These are phyloP conservation scores for Crotophaga sulcirostris DNA, from an alignment of 2,113 vertebrate genomes.

Conservation along the genomic window DNA sequence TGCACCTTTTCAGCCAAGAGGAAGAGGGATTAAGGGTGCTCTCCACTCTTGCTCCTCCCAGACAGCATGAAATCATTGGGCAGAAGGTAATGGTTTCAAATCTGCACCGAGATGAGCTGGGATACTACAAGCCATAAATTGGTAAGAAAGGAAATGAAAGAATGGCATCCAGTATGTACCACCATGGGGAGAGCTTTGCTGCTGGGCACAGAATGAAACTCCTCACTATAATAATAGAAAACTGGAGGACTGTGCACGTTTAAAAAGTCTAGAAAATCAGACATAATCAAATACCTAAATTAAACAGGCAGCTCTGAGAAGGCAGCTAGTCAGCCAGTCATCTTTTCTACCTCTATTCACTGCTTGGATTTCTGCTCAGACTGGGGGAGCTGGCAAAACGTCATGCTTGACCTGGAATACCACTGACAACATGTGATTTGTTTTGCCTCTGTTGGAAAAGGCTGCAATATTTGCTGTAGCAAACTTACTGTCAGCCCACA, in stretches of 20 bases:
- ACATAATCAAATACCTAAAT: background rate
- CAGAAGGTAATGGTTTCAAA: background rate
- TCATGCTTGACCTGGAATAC: conserved; percentile 46
- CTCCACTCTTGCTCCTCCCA: too few species aligned
- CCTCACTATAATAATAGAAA: background rate
- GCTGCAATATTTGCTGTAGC: background rate
- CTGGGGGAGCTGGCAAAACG: background rate
- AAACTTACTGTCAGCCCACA: background rate
- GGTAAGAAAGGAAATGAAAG: background rate
- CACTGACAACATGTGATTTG: conserved; percentile 18
- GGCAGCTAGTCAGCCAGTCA: background rate
- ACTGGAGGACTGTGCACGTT: background rate
- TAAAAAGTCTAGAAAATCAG: background rate
- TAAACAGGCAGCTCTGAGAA: background rate
- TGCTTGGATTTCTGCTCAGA: background rate
- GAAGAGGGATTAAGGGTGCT: too few species aligned
- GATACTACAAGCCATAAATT: background rate
- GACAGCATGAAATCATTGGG: too few species aligned
- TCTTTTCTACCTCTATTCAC: background rate
- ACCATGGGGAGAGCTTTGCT: background rate
- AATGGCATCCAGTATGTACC: background rate
- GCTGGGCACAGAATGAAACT: background rate
- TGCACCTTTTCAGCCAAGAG: too few species aligned
- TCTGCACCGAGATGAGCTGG: background rate
- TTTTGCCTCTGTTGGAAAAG: background rate